Evolutionary conservation across 2,113 vertebrate genomes (phyloP).

Genomic region (Oreochromis aureus): DNA sequence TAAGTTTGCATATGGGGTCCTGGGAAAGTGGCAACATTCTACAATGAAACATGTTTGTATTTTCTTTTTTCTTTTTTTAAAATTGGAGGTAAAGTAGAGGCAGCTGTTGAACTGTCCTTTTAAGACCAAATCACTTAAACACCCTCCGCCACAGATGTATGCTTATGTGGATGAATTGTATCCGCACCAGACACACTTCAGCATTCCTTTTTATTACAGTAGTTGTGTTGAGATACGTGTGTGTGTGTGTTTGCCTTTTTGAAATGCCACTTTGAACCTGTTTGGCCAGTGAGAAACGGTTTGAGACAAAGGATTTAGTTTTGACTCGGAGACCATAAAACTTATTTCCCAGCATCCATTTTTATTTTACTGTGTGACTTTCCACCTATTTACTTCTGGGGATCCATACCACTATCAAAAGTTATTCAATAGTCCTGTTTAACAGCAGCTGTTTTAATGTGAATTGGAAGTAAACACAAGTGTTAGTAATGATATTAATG

Average conservation of each 20-base stretch:
- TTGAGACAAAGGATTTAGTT: slow-evolving; percentile 36
- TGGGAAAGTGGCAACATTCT: slow-evolving; percentile 14
- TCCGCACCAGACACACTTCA: slow-evolving; percentile 66
- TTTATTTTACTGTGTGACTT: neutral
- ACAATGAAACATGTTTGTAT: neutral
- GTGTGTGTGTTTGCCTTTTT: neutral
- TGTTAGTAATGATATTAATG: neutral
- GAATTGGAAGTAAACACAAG: neutral
- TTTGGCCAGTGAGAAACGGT: slow-evolving; percentile 58
- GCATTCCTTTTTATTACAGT: slow-evolving; percentile 65
- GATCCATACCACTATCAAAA: slow-evolving; percentile 55
- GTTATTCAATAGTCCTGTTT: neutral
- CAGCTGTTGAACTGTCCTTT: slow-evolving; percentile 53
- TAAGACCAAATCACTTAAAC: slow-evolving; percentile 53
- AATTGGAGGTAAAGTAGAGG: slow-evolving; percentile 16
- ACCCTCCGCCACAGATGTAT: slow-evolving; percentile 45
- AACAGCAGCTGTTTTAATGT: neutral
- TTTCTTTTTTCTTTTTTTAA: neutral
- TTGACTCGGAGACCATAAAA: slow-evolving; percentile 20
- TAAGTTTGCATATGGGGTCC: neutral
- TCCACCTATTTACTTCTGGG: slow-evolving; percentile 10
- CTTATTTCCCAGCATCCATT: neutral
- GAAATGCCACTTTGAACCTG: slow-evolving; percentile 56
- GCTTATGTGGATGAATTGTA: slow-evolving; percentile 38
- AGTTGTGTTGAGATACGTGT: slow-evolving; percentile 33